Conservation (phyloP, 2,113 vertebrate species). For the Stercorarius parasiticus region DNA sequence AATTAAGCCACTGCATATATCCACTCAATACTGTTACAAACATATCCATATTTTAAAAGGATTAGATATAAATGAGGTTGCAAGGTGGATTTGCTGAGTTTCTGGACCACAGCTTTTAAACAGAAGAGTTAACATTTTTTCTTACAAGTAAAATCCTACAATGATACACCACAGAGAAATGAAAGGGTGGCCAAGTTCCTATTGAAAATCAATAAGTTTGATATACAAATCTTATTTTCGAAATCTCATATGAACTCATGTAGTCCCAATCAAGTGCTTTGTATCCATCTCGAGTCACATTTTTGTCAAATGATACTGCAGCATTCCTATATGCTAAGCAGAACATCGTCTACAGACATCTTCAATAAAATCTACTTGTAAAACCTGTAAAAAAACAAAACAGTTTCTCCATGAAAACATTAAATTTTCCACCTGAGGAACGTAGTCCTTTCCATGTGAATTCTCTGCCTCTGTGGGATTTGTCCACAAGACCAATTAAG, state of each 20-base stretch:
- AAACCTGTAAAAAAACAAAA: not conserved
- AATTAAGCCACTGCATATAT: not conserved
- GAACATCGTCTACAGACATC: not conserved
- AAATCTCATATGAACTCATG: not conserved
- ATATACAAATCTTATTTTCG: not conserved
- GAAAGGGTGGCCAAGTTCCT: not conserved
- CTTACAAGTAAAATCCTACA: not conserved
- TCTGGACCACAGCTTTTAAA: not conserved
- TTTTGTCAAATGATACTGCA: not conserved
- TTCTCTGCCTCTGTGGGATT: not conserved
- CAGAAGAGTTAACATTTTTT: not conserved
- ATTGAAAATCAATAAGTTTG: not conserved
- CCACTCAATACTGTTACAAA: not conserved
- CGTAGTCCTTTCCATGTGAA: not conserved
- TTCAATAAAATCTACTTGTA: not conserved
- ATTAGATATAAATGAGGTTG: not conserved
- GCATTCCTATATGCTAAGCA: not conserved
- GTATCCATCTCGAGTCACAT: not conserved
- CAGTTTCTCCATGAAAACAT: not conserved
- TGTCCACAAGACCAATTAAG: not conserved
- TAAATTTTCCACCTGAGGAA: not conserved
- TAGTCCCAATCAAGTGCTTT: not conserved
- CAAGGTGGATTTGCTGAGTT: not conserved
- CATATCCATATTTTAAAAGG: not conserved
- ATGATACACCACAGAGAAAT: not conserved